A percentile compares a stretch with the other conserved stretches of the same genome.
These are phyloP conservation scores for Physocephala rufipes DNA, from an alignment of 2,888 invertebrate species.

Conservation along the genomic window DNA sequence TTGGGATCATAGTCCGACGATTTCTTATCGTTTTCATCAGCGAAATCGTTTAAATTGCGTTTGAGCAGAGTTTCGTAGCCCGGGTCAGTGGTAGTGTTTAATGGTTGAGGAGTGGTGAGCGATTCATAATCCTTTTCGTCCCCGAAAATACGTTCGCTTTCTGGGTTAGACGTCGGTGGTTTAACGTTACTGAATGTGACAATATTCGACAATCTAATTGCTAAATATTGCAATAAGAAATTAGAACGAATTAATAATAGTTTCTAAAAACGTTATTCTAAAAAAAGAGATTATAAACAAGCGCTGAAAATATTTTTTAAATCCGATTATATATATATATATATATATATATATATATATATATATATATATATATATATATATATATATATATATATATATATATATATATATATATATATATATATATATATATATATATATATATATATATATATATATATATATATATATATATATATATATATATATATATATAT, in stretches of 20 bases:
- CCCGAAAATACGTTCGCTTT: conserved; percentile 17
- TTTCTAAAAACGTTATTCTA: background rate
- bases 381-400: too few species aligned
- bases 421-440: too few species aligned
- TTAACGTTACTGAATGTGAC: conserved; percentile 38
- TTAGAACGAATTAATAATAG: background rate
- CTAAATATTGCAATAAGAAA: conserved; percentile 32
- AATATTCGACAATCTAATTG: conserved; percentile 34
- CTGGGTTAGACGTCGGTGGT: conserved; percentile 39
- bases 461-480: too few species aligned
- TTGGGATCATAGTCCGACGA: conserved; percentile 78
- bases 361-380: too few species aligned
- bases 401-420: too few species aligned
- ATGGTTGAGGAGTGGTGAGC: conserved; percentile 57
- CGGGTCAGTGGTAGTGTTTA: conserved; percentile 68
- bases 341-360: too few species aligned
- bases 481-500: too few species aligned
- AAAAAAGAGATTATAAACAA: too few species aligned
- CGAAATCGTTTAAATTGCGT: conserved; percentile 46
- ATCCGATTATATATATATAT: too few species aligned
- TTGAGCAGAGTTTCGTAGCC: conserved; percentile 75
- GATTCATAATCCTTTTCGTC: conserved; percentile 60
- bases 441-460: too few species aligned
- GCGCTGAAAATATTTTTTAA: too few species aligned
- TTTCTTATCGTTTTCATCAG: conserved; percentile 53